Percentiles rank a stretch among this genome's conserved stretches.
Conservation (phyloP, 2,797 vertebrate species). For the Diglossa cyanea region DNA sequence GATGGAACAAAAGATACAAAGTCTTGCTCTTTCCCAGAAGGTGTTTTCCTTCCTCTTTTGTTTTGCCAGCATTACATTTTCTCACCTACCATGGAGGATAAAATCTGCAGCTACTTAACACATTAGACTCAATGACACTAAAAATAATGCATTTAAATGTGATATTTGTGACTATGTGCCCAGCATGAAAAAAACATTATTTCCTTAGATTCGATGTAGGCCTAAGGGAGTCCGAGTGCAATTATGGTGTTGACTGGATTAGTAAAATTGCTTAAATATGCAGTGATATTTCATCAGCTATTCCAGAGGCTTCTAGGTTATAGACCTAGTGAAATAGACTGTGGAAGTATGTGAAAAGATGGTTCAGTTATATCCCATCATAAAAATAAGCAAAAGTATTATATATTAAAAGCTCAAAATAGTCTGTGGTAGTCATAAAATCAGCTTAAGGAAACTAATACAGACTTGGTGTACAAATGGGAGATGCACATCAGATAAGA, state of each 20-base stretch:
- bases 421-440: background rate
- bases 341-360: background rate
- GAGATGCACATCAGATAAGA: background rate
- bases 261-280: background rate
- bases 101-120: background rate
- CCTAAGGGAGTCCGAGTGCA: background rate
- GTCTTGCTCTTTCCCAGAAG: background rate
- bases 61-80: background rate
- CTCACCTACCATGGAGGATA: background rate
- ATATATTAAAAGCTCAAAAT: background rate
- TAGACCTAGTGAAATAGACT: background rate
- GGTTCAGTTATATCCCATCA: background rate
- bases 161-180: slow-evolving; percentile 8
- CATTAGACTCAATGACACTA: background rate
- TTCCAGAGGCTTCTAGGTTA: background rate
- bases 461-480: background rate
- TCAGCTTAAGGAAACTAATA: background rate
- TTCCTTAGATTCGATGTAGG: background rate
- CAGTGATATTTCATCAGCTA: background rate
- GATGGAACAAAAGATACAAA: background rate
- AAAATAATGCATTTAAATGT: slow-evolving; percentile 49
- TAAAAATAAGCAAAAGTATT: background rate
- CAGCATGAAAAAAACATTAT: background rate
- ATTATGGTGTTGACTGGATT: background rate
- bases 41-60: background rate